phyloP scores from a whole-genome alignment of 2,113 vertebrate genomes.

The Mesembrinibis cayennensis region DNA sequence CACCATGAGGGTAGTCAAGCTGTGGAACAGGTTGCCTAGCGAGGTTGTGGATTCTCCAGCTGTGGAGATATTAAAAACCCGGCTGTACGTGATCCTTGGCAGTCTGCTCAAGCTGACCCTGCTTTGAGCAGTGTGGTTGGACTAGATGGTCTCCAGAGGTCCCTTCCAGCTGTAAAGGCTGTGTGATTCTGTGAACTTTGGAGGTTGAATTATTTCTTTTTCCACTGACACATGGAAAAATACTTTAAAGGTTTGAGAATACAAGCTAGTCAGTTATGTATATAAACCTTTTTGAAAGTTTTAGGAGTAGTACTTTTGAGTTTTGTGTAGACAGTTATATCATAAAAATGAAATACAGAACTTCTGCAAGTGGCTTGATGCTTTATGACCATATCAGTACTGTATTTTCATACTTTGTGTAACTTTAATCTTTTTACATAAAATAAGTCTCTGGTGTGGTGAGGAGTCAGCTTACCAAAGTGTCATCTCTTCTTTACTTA shows the following conservation, averaged over 20 bases:
- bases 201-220: neutral
- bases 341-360: neutral
- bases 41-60: neutral
- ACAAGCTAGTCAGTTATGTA: neutral
- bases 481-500: neutral
- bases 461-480: neutral
- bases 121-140: neutral
- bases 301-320: neutral
- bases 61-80: neutral
- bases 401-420: neutral
- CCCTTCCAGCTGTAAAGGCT: neutral
- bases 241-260: neutral
- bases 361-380: neutral
- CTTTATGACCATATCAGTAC: neutral
- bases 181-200: neutral
- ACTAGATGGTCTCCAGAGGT: neutral
- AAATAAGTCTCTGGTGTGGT: neutral
- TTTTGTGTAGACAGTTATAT: neutral
- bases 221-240: neutral
- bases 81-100: neutral
- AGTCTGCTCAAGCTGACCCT: neutral
- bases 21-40: neutral
- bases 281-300: neutral
- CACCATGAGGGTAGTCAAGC: neutral
- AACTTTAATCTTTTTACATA: neutral